These are phyloP conservation scores for Paralvinella palmiformis DNA, from an alignment of 1,140 invertebrate genomes.

Conservation along the genomic window DNA sequence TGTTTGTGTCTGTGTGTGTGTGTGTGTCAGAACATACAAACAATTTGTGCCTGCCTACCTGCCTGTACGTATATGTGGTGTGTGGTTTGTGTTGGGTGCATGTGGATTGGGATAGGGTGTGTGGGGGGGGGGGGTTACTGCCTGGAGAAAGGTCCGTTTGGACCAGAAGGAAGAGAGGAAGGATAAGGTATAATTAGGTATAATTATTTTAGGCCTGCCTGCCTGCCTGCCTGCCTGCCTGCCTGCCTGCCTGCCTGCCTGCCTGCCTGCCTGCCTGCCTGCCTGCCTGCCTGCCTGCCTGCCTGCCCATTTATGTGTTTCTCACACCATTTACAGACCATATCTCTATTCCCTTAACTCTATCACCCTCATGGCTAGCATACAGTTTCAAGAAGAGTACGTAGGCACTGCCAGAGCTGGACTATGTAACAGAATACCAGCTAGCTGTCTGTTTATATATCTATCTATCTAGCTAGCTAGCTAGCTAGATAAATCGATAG, in stretches of 20 bases:
- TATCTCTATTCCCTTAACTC: not conserved
- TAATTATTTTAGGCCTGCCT: not conserved
- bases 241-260: conserved; percentile 8
- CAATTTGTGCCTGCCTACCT: not conserved
- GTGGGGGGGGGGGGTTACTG: too few species aligned
- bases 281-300: not conserved
- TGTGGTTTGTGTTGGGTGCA: too few species aligned
- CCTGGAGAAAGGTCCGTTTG: too few species aligned
- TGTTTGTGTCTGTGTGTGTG: not conserved
- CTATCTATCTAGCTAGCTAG: not conserved
- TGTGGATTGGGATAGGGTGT: too few species aligned
- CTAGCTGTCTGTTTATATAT: not conserved
- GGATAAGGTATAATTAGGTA: too few species aligned
- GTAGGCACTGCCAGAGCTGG: not conserved
- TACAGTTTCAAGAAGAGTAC: not conserved
- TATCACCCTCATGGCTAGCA: not conserved
- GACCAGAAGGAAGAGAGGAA: too few species aligned
- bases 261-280: conserved; percentile 9
- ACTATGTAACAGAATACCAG: not conserved
- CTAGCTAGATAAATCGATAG: not conserved
- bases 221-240: conserved; percentile 8
- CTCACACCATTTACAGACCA: not conserved
- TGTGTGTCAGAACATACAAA: not conserved
- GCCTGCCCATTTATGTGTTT: not conserved
- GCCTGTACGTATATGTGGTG: too few species aligned